Evolutionary conservation across 2,113 vertebrate species (phyloP).

Genomic region (Vimba vimba): DNA sequence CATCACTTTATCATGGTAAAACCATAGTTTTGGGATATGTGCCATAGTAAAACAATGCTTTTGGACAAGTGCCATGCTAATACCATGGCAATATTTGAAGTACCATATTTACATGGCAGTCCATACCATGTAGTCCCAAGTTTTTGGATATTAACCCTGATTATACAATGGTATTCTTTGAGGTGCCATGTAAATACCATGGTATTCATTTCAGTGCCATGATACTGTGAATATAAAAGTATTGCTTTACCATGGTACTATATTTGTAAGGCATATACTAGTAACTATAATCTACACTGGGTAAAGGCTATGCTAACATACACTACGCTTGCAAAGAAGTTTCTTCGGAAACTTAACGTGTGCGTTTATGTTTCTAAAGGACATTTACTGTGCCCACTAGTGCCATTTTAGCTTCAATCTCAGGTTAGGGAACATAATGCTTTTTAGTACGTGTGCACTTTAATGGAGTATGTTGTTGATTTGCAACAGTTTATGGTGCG

Average conservation of each 20-base stretch:
- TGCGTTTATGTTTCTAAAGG: neutral
- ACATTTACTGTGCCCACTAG: neutral
- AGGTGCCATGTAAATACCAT: neutral
- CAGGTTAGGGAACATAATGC: slow-evolving; percentile 11
- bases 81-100: neutral
- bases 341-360: neutral
- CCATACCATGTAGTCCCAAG: neutral
- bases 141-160: neutral
- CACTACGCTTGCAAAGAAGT: neutral
- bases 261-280: neutral
- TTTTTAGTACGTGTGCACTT: neutral
- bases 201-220: neutral
- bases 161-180: neutral
- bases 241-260: neutral
- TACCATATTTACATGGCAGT: neutral
- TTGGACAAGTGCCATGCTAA: neutral
- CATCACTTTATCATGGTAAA: neutral
- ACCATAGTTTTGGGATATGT: neutral
- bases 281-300: neutral
- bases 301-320: slow-evolving; percentile 6
- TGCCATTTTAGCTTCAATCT: slow-evolving; percentile 5
- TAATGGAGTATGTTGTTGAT: slow-evolving; percentile 5
- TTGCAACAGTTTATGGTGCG: slow-evolving; percentile 2
- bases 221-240: neutral
- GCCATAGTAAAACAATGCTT: neutral